Conservation (phyloP, 2,797 vertebrate species). For the Cryptoblepharus egeriae region DNA sequence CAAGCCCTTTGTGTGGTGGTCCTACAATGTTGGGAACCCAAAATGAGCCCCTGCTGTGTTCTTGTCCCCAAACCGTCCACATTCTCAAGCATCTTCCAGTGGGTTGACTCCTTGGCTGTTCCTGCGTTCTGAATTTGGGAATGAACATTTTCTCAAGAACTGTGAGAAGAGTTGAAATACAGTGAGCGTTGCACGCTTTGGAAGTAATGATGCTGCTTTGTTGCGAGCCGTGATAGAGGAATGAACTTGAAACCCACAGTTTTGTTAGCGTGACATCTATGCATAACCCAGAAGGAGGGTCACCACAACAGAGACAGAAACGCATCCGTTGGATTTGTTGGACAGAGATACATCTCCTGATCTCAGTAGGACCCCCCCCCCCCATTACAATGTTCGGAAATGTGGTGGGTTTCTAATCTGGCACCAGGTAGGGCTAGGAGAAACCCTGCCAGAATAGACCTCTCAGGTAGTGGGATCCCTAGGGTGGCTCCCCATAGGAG, state of each 20-base stretch:
- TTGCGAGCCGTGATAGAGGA: not conserved
- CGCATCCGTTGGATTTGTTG: too few relatives aligned
- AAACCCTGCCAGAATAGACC: not conserved
- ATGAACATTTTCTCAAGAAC: not conserved
- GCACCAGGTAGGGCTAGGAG: too few relatives aligned
- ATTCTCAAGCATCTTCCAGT: not conserved
- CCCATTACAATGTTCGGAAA: too few relatives aligned
- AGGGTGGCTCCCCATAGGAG: too few relatives aligned
- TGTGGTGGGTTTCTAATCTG: too few relatives aligned
- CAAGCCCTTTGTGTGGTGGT: rapidly evolving
- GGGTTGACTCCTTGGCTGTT: not conserved
- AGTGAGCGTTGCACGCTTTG: too few relatives aligned
- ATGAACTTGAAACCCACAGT: not conserved
- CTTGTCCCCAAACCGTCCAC: not conserved
- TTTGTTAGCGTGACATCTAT: not conserved
- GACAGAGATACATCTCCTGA: too few relatives aligned
- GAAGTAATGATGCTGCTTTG: not conserved
- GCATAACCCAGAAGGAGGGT: not conserved
- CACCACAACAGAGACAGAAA: too few relatives aligned
- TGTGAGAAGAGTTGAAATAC: not conserved
- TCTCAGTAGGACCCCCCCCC: too few relatives aligned
- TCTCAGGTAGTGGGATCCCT: too few relatives aligned
- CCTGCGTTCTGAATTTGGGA: not conserved
- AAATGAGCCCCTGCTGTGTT: too few relatives aligned
- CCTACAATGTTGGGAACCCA: not conserved